Evolutionary conservation across 2,888 invertebrate genomes (phyloP).

Genomic region (Macrophya alboannulata): DNA sequence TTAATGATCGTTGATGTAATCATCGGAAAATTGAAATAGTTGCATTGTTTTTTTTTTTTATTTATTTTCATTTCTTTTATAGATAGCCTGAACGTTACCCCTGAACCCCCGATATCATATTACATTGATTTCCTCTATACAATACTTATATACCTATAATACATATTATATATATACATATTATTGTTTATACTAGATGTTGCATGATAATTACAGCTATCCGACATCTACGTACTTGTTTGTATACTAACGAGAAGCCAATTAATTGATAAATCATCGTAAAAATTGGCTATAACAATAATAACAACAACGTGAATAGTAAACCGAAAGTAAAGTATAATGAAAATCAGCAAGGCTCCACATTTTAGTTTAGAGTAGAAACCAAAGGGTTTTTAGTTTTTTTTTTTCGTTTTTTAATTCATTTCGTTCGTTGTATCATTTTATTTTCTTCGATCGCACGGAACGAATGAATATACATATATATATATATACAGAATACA

Average conservation of each 20-base stretch:
- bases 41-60: constrained; percentile 10
- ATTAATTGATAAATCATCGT: constrained; percentile 8
- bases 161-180: background rate
- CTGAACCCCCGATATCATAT: background rate
- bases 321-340: background rate
- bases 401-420: constrained; percentile 6
- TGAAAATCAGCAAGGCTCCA: background rate
- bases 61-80: background rate
- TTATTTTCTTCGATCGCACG: background rate
- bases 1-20: background rate
- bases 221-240: constrained; percentile 76
- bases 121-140: constrained; percentile 1
- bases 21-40: constrained; percentile 13
- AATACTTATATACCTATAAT: background rate
- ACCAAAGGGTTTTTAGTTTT: background rate
- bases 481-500: background rate
- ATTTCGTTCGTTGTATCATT: background rate
- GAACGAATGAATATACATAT: constrained; percentile 18
- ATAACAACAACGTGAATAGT: background rate
- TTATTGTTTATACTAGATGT: constrained; percentile 67
- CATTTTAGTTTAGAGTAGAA: constrained; percentile 5
- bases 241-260: constrained; percentile 67
- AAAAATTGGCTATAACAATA: background rate
- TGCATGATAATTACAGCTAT: constrained; percentile 72
- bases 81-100: constrained; percentile 27